Evolutionary conservation across 2,113 vertebrate species (phyloP), one percentile per base, ranked within the genome.

Genomic region (Pogona vitticeps): DNA sequence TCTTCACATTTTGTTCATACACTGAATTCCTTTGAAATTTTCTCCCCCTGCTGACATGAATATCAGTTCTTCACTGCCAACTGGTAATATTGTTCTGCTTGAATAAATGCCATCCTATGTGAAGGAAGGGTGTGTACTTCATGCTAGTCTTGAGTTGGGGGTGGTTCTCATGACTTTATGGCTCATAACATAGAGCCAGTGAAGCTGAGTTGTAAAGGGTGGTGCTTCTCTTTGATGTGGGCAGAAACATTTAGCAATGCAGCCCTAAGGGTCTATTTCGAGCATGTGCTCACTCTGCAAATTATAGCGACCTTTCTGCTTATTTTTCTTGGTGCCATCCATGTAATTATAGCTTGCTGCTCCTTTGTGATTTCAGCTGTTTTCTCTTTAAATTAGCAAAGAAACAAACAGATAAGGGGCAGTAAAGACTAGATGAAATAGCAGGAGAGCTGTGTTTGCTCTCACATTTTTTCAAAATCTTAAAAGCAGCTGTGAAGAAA

Each of bases 141-240:
- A 2, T 40, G 4, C 59, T 76, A 17, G 23, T 59, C 58, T 1
- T 28, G 1, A 0, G 0, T 13, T 5, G 59, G 1, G 0, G 1
- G 2, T 38, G 40, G 40, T 7, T 82, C 59, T 1, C 18, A 40
- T 5, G 28, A 72, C 87, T 88, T 0, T 38, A 42, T 63, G 78
- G 90, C 18, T 38, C 38, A 63, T 40, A 0, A 0, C 0, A 0
- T 2, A 3, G 76, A 87, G 59, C 81, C 75, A 81, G 87, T n/a
- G 80, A 42, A 89, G 3, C 76, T 18, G 14, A 76, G 42, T 33
- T 68, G 15, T 0, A 3, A 67, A 26, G 89, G 90, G 85, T 21
- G 90, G 88, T 86, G 85, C 84, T 91, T 87, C 70, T 82, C 80
- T 88, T 95, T 93, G 88, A 92, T 91, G 88, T 94, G 92, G 90